Evolutionary conservation across 2,113 vertebrate species (phyloP).

Genomic region (Varanus komodoensis): DNA sequence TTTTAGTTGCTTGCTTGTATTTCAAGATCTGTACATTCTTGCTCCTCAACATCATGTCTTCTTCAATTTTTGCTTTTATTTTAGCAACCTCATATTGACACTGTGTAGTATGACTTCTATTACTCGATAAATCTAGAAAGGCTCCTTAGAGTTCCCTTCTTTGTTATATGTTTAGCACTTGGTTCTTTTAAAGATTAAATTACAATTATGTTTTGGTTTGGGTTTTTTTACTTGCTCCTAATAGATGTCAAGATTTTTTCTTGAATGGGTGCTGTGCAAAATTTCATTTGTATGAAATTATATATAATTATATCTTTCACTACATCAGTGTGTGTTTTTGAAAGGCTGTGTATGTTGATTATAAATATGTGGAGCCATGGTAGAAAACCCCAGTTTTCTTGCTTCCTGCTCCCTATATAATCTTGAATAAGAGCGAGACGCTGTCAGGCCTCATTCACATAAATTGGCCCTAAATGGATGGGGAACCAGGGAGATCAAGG

Average conservation of each 20-base stretch:
- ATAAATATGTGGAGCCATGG: not conserved
- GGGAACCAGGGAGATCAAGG: too few species aligned
- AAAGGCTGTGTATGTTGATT: not conserved
- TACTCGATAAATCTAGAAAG: not conserved
- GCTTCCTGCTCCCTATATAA: not conserved
- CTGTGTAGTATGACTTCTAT: not conserved
- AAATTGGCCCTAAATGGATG: too few species aligned
- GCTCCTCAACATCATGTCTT: not conserved
- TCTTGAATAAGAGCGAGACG: not conserved
- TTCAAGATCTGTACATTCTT: slow-evolving; percentile 6
- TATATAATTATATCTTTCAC: not conserved
- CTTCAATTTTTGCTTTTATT: not conserved
- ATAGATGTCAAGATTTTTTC: not conserved
- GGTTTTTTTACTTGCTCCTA: not conserved
- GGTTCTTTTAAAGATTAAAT: not conserved
- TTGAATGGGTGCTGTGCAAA: not conserved
- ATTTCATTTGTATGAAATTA: not conserved
- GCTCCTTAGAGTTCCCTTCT: not conserved
- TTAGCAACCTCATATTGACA: not conserved
- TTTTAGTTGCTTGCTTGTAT: not conserved
- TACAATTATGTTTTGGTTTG: not conserved
- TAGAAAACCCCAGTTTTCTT: not conserved
- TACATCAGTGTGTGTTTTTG: not conserved
- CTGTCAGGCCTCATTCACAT: too few species aligned
- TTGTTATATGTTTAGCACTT: not conserved